A percentile compares a stretch with the other conserved stretches of the same genome.
These are phyloP conservation scores for Reinhardtius hippoglossoides DNA, from an alignment of 2,113 vertebrate species.

Conservation along the genomic window DNA sequence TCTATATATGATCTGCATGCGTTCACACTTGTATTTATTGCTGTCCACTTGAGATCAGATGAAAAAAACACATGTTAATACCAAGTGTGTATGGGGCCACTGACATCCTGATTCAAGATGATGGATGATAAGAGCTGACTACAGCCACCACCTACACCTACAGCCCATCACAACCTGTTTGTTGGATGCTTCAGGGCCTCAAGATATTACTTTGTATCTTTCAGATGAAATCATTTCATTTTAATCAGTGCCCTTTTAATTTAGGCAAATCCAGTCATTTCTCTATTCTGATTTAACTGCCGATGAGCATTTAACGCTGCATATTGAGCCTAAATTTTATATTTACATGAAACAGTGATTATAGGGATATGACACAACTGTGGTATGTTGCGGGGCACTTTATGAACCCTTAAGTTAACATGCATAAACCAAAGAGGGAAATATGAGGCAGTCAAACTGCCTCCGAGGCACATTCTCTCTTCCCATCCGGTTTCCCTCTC, in stretches of 20 bases:
- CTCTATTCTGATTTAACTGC: not conserved
- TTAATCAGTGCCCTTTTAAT: not conserved
- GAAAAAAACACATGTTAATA: no score
- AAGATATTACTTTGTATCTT: not conserved
- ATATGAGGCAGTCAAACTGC: slow-evolving; percentile 54
- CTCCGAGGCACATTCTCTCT: slow-evolving; percentile 46
- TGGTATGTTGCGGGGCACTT: slow-evolving; percentile 39
- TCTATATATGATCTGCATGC: no score
- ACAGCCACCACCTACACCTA: no score
- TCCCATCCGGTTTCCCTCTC: slow-evolving; percentile 50
- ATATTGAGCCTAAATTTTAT: not conserved
- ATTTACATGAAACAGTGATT: slow-evolving; percentile 32
- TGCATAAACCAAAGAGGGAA: slow-evolving; percentile 49
- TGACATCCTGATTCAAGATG: not conserved
- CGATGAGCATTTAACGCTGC: not conserved
- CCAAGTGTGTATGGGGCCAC: no score
- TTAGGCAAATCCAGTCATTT: not conserved
- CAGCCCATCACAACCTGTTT: not conserved
- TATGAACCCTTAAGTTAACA: slow-evolving; percentile 56
- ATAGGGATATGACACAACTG: slow-evolving; percentile 12
- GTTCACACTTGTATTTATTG: no score
- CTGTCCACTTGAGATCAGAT: no score
- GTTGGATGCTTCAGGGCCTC: no score
- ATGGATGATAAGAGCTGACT: not conserved
- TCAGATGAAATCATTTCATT: not conserved